phyloP scores from a whole-genome alignment of 2,888 invertebrate genomes.

The Eretmocerus hayati region DNA sequence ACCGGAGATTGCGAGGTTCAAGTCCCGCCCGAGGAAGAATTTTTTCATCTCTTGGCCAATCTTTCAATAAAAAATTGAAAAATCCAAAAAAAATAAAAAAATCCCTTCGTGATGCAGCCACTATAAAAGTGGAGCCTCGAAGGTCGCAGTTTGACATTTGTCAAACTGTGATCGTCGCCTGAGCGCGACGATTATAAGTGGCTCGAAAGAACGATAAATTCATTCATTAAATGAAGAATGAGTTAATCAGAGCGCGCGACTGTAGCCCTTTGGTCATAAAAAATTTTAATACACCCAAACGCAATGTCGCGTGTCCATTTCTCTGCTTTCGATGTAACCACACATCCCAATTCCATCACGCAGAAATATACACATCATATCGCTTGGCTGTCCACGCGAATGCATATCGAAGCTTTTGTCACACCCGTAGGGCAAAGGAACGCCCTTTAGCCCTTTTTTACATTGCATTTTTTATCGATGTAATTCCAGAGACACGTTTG shows the following conservation, averaged over 20 bases:
- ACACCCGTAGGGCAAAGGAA: conserved; percentile 7
- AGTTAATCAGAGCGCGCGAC: conserved; percentile 24
- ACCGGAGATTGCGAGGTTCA: no score
- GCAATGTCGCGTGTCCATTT: conserved; percentile 14
- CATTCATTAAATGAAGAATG: conserved; percentile 4
- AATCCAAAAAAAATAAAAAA: no score
- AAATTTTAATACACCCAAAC: conserved; percentile 21
- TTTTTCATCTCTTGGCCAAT: no score
- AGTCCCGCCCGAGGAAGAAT: no score
- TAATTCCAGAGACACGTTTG: conserved; percentile 31
- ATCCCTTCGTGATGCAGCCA: no score
- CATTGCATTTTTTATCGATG: conserved; percentile 35
- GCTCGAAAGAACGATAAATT: not conserved
- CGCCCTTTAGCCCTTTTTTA: conserved; percentile 19
- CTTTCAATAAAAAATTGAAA: no score
- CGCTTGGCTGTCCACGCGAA: conserved; percentile 6
- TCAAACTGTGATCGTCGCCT: no score
- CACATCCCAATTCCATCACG: no score
- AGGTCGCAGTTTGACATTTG: no score
- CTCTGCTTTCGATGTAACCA: conserved; percentile 20
- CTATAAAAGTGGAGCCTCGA: no score
- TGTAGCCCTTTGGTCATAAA: conserved; percentile 22
- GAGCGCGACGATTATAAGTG: no score
- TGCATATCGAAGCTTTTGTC: conserved; percentile 21
- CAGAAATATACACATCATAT: no score